Evolutionary conservation across 2,888 invertebrate species (phyloP).

Genomic region (Timema podura): DNA sequence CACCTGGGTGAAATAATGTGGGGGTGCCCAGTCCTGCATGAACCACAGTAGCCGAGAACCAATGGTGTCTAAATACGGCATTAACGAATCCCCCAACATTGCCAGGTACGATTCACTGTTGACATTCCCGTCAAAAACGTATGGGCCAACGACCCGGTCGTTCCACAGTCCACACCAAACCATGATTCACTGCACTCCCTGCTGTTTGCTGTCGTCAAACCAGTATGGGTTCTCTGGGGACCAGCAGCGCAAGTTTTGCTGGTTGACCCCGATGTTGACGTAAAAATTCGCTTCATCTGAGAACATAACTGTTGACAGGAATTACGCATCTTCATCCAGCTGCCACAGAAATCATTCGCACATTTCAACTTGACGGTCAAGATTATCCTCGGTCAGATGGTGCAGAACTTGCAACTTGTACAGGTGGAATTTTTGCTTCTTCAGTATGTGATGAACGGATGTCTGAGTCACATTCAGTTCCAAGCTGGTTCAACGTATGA

Average conservation of each 20-base stretch:
- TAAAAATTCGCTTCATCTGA: background rate
- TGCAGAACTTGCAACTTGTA: background rate
- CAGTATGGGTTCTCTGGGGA: background rate
- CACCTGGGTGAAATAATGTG: background rate
- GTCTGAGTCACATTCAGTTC: background rate
- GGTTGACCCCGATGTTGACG: background rate
- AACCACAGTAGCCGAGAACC: background rate
- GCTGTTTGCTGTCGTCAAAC: background rate
- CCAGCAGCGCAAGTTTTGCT: slow-evolving; percentile 2
- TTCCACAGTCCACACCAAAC: slow-evolving; percentile 7
- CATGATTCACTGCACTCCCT: background rate
- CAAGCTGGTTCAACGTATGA: background rate
- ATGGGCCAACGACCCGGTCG: background rate
- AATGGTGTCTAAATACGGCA: no score
- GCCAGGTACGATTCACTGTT: background rate
- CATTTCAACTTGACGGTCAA: background rate
- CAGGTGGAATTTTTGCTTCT: background rate
- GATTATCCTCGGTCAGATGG: background rate
- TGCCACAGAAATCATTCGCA: background rate
- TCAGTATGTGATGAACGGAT: slow-evolving; percentile 2
- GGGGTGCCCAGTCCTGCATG: background rate
- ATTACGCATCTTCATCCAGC: background rate
- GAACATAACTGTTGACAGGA: slow-evolving; percentile 2
- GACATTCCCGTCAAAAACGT: background rate
- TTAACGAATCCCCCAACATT: no score